phyloP scores from a whole-genome alignment of 2,888 invertebrate species.

The Caenorhabditis macrosperma region DNA sequence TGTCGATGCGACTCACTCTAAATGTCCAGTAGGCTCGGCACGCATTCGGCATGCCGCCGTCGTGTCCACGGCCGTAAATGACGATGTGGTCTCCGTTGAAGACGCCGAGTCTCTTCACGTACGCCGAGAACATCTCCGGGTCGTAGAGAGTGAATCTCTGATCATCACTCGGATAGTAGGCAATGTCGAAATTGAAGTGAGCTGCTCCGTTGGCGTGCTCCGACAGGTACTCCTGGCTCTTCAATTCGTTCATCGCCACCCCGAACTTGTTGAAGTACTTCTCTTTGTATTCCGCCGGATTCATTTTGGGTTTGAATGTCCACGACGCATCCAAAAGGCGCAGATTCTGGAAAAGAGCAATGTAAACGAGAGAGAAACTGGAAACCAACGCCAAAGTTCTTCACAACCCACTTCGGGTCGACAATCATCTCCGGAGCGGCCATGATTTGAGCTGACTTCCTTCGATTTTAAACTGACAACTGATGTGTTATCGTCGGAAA shows the following conservation, averaged over 20 bases:
- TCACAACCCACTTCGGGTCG: constrained; percentile 58
- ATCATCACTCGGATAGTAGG: constrained; percentile 69
- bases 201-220: constrained; percentile 70
- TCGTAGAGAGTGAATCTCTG: constrained; percentile 69
- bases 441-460: not conserved
- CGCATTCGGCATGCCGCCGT: constrained; percentile 71
- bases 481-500: not conserved
- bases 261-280: constrained; percentile 71
- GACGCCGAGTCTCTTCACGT: constrained; percentile 69
- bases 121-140: constrained; percentile 69
- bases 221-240: constrained; percentile 52
- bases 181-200: constrained; percentile 73
- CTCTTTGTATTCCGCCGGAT: constrained; percentile 60
- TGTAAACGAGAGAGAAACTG: not conserved
- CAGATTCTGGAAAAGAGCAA: constrained; percentile 38
- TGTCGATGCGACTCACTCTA: too few relatives aligned
- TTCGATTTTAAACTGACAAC: not conserved
- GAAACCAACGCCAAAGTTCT: constrained; percentile 48
- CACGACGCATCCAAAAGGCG: constrained; percentile 59
- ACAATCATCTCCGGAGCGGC: constrained; percentile 48
- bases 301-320: constrained; percentile 48
- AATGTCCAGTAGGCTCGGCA: constrained; percentile 70
- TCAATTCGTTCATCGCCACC: constrained; percentile 59
- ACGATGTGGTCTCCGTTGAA: constrained; percentile 69
- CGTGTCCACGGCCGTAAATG: constrained; percentile 68